Conservation (phyloP, 2,113 vertebrate genomes). For the Bos taurus region ARS-UCD2.0 NC_037357.1:116263501-116264000, state of each 20-base stretch:
- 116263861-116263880: background rate
- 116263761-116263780: background rate
- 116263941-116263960: background rate
- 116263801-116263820: background rate
- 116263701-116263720: background rate
- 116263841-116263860: background rate
- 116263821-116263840: background rate
- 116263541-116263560: slow-evolving; percentile 1
- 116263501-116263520: background rate
- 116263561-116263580: slow-evolving; percentile 1
- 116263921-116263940: background rate
- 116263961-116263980: background rate
- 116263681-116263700: background rate
- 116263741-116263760: background rate
- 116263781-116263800: background rate
- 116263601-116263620: background rate
- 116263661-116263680: background rate
- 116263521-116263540: background rate
- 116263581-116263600: slow-evolving; percentile 1
- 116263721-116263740: background rate
- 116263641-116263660: background rate
- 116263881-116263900: background rate
- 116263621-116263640: background rate
- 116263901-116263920: background rate
- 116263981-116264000: background rate